A percentile compares a stretch with the other conserved stretches of the same genome.
These are phyloP conservation scores for Beris chalybata DNA, from an alignment of 2,888 invertebrate species.

Conservation along the genomic window DNA sequence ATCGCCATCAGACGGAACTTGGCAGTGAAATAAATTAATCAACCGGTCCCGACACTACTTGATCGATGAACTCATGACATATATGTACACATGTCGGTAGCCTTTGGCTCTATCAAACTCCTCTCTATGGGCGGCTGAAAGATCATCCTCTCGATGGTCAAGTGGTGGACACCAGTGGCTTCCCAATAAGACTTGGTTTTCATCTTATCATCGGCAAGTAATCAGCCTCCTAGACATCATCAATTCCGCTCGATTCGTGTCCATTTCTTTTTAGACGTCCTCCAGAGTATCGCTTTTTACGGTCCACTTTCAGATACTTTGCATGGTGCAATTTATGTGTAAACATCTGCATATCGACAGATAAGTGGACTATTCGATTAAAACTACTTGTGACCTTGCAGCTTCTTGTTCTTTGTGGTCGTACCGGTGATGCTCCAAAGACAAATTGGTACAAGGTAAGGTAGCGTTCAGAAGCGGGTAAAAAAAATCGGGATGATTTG, in stretches of 20 bases:
- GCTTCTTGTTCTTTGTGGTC: conserved; percentile 6
- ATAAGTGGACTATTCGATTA: conserved; percentile 21
- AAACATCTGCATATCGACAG: conserved; percentile 29
- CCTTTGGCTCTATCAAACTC: neutral
- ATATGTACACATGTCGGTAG: conserved; percentile 5
- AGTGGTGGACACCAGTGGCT: neutral
- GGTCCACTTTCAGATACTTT: neutral
- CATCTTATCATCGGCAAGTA: conserved; percentile 10
- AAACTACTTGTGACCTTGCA: conserved; percentile 6
- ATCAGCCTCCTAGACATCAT: conserved; percentile 12
- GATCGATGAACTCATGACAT: conserved; percentile 44
- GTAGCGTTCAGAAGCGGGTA: neutral
- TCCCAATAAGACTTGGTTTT: conserved; percentile 4
- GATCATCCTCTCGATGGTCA: neutral
- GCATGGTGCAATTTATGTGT: conserved; percentile 22
- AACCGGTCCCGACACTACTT: conserved; percentile 41
- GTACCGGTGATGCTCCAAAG: conserved; percentile 8
- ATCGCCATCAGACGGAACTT: conserved; percentile 8
- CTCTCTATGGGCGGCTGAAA: neutral
- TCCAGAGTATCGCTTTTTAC: neutral
- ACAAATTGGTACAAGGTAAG: conserved; percentile 21
- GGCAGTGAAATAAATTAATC: conserved; percentile 44
- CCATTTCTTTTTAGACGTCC: conserved; percentile 7
- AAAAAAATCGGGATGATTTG: conserved; percentile 11
- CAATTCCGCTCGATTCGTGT: conserved; percentile 15